Evolutionary conservation across 2,888 invertebrate genomes (phyloP), one percentile per base, ranked within the genome.

Genomic region (Ichneumon xanthorius): DNA sequence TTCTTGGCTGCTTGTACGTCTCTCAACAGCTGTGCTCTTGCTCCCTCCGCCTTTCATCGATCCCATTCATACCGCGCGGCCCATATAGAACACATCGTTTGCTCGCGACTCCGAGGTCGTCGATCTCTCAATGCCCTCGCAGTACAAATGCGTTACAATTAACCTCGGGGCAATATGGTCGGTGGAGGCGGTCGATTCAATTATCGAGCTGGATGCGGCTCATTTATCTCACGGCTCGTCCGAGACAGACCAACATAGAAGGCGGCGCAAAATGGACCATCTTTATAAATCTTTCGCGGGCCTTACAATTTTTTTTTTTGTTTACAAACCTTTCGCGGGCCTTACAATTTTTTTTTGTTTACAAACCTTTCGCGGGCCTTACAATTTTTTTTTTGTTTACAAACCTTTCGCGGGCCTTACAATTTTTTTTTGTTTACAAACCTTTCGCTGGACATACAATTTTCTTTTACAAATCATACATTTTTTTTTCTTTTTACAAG

Each of bases 41-140:
- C 77, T 83, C 72, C 63, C 63, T 73, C 61, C 22, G 67, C 40
- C 50, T 37, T 78, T 80, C 82, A 80, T 86, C 85, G 85, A 86
- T 83, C 61, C 72, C 65, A 33, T 73, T 50, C 63, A 65, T 48
- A 67, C 26, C 67, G 16, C 33, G 63, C 19, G 58, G 58, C 45
- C 11, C 58, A 26, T 7, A 61, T 61, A 65, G 53, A n/a, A 63
- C 19, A 67, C 70, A 68, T 80, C 33, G 68, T 53, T 14, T 68
- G 48, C 30, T 30, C 77, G 67, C 53, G 30, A 19, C 71, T 68
- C 72, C 50, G 37, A 61, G 40, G 55, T 26, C 16, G 33, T 26
- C 19, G 63, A 63, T 45, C 14, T 71, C 40, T 16, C 63, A 71
- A 71, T 77, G 77, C 63, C 53, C 65, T 72, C 63, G 26, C 82